Base-by-base conservation (phyloP, 2,797 vertebrate genomes). In the Graptemys geographica region DNA sequence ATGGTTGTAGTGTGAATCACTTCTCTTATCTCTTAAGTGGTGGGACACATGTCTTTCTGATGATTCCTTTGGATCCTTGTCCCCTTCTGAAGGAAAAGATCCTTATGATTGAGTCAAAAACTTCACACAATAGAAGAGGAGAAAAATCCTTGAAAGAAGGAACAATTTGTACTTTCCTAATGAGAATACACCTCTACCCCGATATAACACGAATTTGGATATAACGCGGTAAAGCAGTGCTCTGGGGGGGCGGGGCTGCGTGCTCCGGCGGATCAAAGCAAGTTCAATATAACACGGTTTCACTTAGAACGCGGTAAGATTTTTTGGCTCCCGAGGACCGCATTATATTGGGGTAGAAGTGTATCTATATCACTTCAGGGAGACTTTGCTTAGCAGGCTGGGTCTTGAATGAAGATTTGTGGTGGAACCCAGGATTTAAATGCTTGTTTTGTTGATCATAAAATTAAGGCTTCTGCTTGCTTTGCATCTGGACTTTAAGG, bases 51-150 rank as follows among this genome's bases (percentile, higher is more conserved):
- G 41, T 78, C 74, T 47, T 27, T 15, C 44, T 47, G 27, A 49
- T 28, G 44, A 78, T 8, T 27, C 6, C 11, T 47, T 78, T 47
- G 79, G 81, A 86, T 79, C 82, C 2, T 10, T 53, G 76, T 90
- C 2, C 49, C 80, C 15, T 84, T 55, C 53, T 65, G 84, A 89
- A 82, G 90, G 47, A 23, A 44, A 5, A n/a, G 41, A 13, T 44
- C 6, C 44, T 86, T 47, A 27, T 89, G 94, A 31, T 80, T 80
- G 41, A 41, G 78, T 94, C 96, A 90, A 91, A 83, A 80, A 47
- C 84, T 91, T 86, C 57, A 53, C 53, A 6, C 55, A 23, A 15
- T 49, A 78, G 44, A 19, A 90, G 6, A 81, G 79, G 27, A 31
- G 79, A 79, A 28, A 49, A 19, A 33, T 84, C 0, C 79, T 87